Percentiles rank a stretch among this genome's conserved stretches.
These are phyloP conservation scores for Atherinomorus stipes DNA, from an alignment of 2,113 vertebrate genomes.

Conservation along the genomic window DNA sequence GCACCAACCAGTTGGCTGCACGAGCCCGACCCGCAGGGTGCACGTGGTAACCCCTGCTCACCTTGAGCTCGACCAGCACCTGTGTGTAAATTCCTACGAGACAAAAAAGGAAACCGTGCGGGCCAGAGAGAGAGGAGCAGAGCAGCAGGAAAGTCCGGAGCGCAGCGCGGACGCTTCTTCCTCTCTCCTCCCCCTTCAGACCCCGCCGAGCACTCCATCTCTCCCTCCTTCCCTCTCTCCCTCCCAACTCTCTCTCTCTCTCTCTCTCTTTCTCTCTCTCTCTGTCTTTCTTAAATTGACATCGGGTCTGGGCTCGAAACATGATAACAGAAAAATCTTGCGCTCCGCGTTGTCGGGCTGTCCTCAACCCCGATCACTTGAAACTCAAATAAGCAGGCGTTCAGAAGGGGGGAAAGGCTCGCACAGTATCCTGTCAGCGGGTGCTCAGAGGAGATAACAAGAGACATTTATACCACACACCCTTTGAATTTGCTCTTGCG, in stretches of 20 bases:
- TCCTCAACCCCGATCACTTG: slow-evolving; percentile 71
- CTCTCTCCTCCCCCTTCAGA: slow-evolving; percentile 90
- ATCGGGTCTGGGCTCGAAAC: slow-evolving; percentile 78
- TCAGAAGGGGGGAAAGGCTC: slow-evolving; percentile 33
- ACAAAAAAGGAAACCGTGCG: slow-evolving; percentile 36
- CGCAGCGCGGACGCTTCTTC: slow-evolving; percentile 82
- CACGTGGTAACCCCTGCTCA: slow-evolving; percentile 85
- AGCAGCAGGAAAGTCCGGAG: slow-evolving; percentile 78
- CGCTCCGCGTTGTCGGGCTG: slow-evolving; percentile 71
- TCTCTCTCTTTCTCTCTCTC: slow-evolving; percentile 72
- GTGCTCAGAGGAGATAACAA: slow-evolving; percentile 57
- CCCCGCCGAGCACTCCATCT: slow-evolving; percentile 83
- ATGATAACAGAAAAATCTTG: slow-evolving; percentile 81
- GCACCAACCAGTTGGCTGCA: slow-evolving; percentile 88
- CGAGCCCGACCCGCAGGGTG: slow-evolving; percentile 85
- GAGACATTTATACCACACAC: slow-evolving; percentile 56
- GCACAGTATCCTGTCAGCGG: slow-evolving; percentile 57
- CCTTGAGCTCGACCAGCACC: slow-evolving; percentile 80
- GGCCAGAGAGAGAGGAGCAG: slow-evolving; percentile 70
- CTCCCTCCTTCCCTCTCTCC: slow-evolving; percentile 82
- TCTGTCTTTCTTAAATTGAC: slow-evolving; percentile 83
- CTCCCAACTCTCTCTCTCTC: slow-evolving; percentile 81
- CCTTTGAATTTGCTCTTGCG: slow-evolving; percentile 50
- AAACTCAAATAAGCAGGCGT: slow-evolving; percentile 66
- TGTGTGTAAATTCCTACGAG: slow-evolving; percentile 90